phyloP scores from a whole-genome alignment of 2,113 vertebrate species.

The Clarias macrocephalus region DNA sequence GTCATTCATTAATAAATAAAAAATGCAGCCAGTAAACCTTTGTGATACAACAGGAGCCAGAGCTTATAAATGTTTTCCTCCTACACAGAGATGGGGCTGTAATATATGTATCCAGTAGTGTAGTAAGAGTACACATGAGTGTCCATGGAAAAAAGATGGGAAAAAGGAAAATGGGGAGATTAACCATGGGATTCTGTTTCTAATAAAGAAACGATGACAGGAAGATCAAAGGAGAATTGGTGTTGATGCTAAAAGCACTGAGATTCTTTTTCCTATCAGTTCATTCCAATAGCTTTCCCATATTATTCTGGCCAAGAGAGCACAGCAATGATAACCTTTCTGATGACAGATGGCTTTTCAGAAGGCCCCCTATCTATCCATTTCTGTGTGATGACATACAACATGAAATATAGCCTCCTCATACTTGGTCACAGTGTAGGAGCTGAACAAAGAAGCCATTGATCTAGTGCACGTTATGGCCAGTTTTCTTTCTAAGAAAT shows the following conservation, averaged over 20 bases:
- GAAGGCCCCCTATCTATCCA: slow-evolving; percentile 51
- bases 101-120: background rate
- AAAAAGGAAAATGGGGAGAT: background rate
- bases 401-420: slow-evolving; percentile 52
- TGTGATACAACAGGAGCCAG: background rate
- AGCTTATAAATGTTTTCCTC: background rate
- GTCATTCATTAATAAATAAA: background rate
- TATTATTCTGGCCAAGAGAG: background rate
- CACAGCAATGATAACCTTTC: background rate
- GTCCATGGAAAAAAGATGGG: background rate
- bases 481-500: slow-evolving; percentile 11
- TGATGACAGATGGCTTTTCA: slow-evolving; percentile 25
- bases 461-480: slow-evolving; percentile 34
- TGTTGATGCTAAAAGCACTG: background rate
- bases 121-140: background rate
- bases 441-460: slow-evolving; percentile 54
- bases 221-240: background rate
- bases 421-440: slow-evolving; percentile 50
- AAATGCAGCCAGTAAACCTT: background rate
- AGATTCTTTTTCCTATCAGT: background rate
- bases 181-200: background rate
- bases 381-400: slow-evolving; percentile 51
- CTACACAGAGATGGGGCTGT: background rate
- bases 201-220: background rate
- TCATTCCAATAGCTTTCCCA: background rate